Evolutionary conservation across 1,140 invertebrate species (phyloP), one percentile per base, ranked within the genome.

Genomic region (Heliothis subflexa): DNA sequence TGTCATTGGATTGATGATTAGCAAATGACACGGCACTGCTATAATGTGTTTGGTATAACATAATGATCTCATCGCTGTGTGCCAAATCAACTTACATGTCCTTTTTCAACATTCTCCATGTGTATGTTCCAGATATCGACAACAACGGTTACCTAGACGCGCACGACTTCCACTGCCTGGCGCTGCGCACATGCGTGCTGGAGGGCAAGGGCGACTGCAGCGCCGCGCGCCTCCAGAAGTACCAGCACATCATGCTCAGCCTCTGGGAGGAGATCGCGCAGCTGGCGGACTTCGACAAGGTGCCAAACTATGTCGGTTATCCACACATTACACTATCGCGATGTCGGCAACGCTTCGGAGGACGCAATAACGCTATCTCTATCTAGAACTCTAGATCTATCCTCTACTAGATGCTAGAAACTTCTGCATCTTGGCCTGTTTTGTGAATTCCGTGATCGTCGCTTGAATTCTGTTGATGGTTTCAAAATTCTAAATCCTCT

Each of bases 211-310:
- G 97, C 40, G 97, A 97, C 78, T 97, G 97, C 89, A 97, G 96
- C 86, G 90, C 95, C 47, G 95, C 93, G 11, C 95, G 96, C 13
- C 95, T 97, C 76, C 96, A 97, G 86, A 97, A 97, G 86, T 97
- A 97, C 92, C 96, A 97, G 86, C 97, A 97, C 86, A 95, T 98
- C 50, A 98, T 98, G 97, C 91, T 96, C 11, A 97, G 97, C 80
- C 94, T 98, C 5, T 98, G 97, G 97, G 97, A 97, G 81, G 97
- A 98, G 94, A 97, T 98, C 79, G 96, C 97, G 1, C 96, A 97
- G 82, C 94, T 98, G 78, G 97, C 97, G 14, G 97, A 98, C 94
- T 98, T 97, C 90, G 97, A 98, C 90, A 98, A 98, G 96, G 97
- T 97, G 86, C 89, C 90, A 85, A 92, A 94, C 88, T 94, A 94